phyloP scores from a whole-genome alignment of 2,888 invertebrate genomes.

The Diaprepes abbreviatus region DNA sequence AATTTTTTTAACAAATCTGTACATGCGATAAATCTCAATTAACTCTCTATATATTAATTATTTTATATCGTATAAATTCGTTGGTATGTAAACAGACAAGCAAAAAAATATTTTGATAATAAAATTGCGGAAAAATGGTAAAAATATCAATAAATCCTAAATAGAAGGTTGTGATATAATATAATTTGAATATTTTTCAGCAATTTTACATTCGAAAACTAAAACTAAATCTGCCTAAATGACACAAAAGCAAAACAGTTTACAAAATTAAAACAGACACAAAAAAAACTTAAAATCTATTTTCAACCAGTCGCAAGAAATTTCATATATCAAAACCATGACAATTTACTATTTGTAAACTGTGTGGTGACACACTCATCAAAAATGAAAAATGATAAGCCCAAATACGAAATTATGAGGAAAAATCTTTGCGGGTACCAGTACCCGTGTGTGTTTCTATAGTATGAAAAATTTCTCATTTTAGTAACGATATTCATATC shows the following conservation, averaged over 20 bases:
- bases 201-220: conserved; percentile 5
- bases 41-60: not conserved
- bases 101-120: not conserved
- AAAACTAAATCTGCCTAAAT: not conserved
- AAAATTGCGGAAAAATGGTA: not conserved
- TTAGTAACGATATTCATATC: too few relatives aligned
- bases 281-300: not conserved
- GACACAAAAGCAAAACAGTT: not conserved
- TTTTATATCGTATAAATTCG: conserved; percentile 7
- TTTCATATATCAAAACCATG: conserved; percentile 66
- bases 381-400: conserved; percentile 9
- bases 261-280: not conserved
- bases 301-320: conserved; percentile 29
- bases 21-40: not conserved
- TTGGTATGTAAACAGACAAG: conserved; percentile 8
- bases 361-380: conserved; percentile 64
- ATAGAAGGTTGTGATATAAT: too few relatives aligned
- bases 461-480: too few relatives aligned
- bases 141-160: too few relatives aligned
- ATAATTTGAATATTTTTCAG: too few relatives aligned
- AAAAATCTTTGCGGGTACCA: too few relatives aligned
- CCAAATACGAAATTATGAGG: not conserved
- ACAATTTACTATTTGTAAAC: conserved; percentile 66
- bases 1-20: conserved; percentile 2
- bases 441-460: too few relatives aligned